These are phyloP conservation scores for Leptoclinus maculatus DNA, from an alignment of 2,797 vertebrate genomes.

Conservation along the genomic window DNA sequence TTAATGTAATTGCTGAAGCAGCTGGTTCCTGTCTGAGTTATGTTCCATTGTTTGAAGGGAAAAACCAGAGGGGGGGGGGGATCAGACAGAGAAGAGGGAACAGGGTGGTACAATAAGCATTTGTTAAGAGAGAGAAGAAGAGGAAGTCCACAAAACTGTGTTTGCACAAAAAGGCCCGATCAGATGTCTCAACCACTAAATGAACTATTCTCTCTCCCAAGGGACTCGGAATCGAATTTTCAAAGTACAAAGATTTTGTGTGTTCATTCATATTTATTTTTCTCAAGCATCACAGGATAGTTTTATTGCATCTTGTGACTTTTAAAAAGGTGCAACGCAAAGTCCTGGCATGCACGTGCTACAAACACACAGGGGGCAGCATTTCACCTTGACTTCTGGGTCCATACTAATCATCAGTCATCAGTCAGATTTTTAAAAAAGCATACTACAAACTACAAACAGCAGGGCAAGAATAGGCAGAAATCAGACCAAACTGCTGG, in stretches of 20 bases:
- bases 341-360: not conserved
- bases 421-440: too few species aligned
- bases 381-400: not conserved
- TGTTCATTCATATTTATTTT: not conserved
- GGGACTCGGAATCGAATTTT: conserved; percentile 15
- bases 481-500: too few species aligned
- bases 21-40: conserved; percentile 72
- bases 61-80: not conserved
- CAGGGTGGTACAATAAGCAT: conserved; percentile 44
- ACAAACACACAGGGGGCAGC: not conserved
- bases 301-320: not conserved
- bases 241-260: not conserved
- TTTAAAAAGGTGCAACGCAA: not conserved
- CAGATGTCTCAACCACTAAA: conserved; percentile 4
- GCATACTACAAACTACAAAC: too few species aligned
- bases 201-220: not conserved
- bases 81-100: conserved; percentile 33
- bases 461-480: too few species aligned
- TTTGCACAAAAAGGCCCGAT: conserved; percentile 48
- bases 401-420: not conserved
- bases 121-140: conserved; percentile 57
- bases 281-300: not conserved
- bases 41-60: conserved; percentile 69
- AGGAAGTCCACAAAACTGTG: conserved; percentile 60
- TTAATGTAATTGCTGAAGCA: conserved; percentile 74